Percentiles rank a stretch among this genome's conserved stretches.
Evolutionary conservation across 2,797 vertebrate species (phyloP).

Genomic region (Poecilia picta): DNA sequence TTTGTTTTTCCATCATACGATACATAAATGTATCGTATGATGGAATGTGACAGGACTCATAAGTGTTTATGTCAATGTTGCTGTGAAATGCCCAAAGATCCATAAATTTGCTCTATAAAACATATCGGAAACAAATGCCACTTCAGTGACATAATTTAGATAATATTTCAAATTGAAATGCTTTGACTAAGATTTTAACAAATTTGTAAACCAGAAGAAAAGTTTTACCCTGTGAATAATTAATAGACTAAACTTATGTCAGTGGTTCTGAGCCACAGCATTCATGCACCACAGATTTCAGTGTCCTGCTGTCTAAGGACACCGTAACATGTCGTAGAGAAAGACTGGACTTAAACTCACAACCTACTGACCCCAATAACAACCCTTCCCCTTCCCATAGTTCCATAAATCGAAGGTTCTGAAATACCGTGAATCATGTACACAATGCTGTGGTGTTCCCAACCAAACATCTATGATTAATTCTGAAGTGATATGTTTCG

Average conservation of each 20-base stretch:
- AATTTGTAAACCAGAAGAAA: background rate
- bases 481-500: conserved; percentile 3
- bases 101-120: background rate
- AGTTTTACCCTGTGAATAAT: background rate
- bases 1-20: no score
- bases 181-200: background rate
- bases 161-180: background rate
- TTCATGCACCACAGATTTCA: background rate
- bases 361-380: no score
- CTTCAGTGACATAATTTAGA: background rate
- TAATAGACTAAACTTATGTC: background rate
- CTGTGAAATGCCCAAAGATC: background rate
- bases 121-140: background rate
- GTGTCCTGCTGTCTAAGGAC: background rate
- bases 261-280: background rate
- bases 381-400: background rate
- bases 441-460: background rate
- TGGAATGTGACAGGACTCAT: background rate
- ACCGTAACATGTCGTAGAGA: background rate
- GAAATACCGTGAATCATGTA: background rate
- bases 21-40: background rate
- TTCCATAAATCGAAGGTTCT: background rate
- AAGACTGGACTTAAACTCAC: background rate
- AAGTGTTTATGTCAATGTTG: background rate
- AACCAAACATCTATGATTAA: conserved; percentile 6